These are phyloP conservation scores for Pavo muticus DNA, from an alignment of 2,113 vertebrate genomes.

Conservation along the genomic window DNA sequence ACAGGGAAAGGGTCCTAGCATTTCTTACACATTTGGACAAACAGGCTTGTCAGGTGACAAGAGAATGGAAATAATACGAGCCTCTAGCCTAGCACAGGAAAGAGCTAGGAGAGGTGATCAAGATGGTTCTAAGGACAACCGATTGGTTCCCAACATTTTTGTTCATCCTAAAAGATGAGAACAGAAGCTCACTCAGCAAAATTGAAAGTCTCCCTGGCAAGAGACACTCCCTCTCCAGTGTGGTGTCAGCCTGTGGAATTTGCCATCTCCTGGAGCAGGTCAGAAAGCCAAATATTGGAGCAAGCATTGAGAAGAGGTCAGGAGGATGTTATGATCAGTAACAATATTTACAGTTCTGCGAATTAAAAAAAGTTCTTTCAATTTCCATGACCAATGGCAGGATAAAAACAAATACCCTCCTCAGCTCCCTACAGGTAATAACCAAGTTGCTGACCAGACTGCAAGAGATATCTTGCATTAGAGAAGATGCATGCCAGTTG, in stretches of 20 bases:
- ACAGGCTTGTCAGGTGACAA: neutral
- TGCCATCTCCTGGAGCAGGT: slow-evolving; percentile 33
- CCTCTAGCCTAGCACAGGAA: neutral
- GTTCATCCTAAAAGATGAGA: neutral
- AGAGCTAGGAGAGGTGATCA: neutral
- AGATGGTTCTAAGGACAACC: neutral
- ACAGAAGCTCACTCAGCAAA: slow-evolving; percentile 9
- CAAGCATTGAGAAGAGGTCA: neutral
- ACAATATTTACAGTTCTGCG: slow-evolving; percentile 53
- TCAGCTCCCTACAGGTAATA: neutral
- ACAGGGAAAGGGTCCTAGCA: neutral
- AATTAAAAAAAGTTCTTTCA: slow-evolving; percentile 45
- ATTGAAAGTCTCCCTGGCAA: neutral
- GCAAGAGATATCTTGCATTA: neutral
- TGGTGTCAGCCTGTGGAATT: slow-evolving; percentile 38
- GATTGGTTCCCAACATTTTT: neutral
- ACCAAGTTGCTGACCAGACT: neutral
- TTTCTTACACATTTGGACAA: neutral
- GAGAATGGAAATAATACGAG: neutral
- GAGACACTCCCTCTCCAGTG: neutral
- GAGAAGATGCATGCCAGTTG: neutral
- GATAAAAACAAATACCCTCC: slow-evolving; percentile 45
- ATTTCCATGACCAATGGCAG: slow-evolving; percentile 18
- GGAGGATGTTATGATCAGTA: slow-evolving; percentile 13
- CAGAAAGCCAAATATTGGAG: slow-evolving; percentile 33